phyloP scores from a whole-genome alignment of 2,888 invertebrate species.

The Drosophila mimica region DNA sequence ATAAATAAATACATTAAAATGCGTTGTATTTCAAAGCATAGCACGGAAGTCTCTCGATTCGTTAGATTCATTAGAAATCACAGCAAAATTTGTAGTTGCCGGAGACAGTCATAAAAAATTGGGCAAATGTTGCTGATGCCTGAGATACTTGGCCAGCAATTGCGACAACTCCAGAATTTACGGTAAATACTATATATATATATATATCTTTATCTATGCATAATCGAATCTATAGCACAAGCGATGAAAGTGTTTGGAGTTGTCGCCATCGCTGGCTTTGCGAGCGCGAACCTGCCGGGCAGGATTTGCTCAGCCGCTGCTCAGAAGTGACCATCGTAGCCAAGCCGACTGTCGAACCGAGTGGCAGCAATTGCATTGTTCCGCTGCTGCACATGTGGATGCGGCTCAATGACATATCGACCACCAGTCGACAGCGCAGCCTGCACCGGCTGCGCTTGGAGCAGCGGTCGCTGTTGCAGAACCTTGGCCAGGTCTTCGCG shows the following conservation, averaged over 20 bases:
- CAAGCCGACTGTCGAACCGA: not conserved
- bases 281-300: slow-evolving; percentile 29
- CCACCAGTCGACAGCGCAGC: not conserved
- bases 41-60: not conserved
- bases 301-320: not conserved
- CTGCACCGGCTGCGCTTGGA: slow-evolving; percentile 15
- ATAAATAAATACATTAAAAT: not conserved
- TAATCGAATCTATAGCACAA: not conserved
- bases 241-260: not conserved
- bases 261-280: slow-evolving; percentile 21
- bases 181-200: slow-evolving; percentile 29
- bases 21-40: not conserved
- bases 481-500: slow-evolving; percentile 21
- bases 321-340: not conserved
- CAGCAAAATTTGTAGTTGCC: not conserved
- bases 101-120: not conserved
- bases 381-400: slow-evolving; percentile 48
- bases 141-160: slow-evolving; percentile 29
- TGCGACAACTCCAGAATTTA: slow-evolving; percentile 28
- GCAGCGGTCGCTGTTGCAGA: slow-evolving; percentile 43
- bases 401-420: slow-evolving; percentile 1
- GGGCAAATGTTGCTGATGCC: slow-evolving; percentile 20
- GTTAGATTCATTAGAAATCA: not conserved
- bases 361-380: slow-evolving; percentile 10
- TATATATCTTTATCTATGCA: not conserved